A percentile compares a stretch with the other conserved stretches of the same genome.
Conservation (phyloP, 2,113 vertebrate genomes). For the Pholis gunnellus region DNA sequence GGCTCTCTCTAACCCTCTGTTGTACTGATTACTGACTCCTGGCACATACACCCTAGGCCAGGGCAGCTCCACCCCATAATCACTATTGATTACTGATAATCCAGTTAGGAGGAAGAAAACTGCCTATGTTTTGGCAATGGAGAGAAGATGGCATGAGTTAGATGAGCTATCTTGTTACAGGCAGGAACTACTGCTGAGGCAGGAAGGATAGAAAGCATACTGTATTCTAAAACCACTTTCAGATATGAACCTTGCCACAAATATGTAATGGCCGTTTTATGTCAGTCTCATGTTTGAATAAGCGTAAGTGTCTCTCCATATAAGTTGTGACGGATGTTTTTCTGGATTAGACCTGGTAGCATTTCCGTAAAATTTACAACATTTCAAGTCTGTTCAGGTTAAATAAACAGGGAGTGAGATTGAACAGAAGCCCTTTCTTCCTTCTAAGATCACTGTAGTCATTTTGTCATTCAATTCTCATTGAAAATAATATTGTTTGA, state of each 20-base stretch:
- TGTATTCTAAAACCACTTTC: slow-evolving; percentile 1
- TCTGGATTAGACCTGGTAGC: not conserved
- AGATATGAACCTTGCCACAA: not conserved
- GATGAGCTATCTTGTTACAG: slow-evolving; percentile 43
- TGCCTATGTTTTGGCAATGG: slow-evolving; percentile 56
- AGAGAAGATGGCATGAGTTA: slow-evolving; percentile 27
- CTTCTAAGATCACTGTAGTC: not conserved
- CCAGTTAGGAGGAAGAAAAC: slow-evolving; percentile 64
- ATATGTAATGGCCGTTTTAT: slow-evolving; percentile 6
- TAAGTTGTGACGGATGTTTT: not conserved
- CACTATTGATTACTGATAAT: slow-evolving; percentile 79
- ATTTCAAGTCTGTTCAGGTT: not conserved
- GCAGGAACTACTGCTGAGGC: not conserved
- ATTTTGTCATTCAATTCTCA: not conserved
- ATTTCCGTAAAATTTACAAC: not conserved
- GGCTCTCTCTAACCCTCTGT: slow-evolving; percentile 24
- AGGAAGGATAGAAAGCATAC: not conserved
- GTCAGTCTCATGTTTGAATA: not conserved
- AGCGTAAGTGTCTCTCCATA: not conserved
- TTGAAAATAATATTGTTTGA: not conserved
- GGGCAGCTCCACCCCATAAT: slow-evolving; percentile 67
- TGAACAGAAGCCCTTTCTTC: not conserved
- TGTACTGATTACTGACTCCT: slow-evolving; percentile 63
- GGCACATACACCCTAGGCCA: slow-evolving; percentile 43
- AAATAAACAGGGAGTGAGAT: not conserved